Evolutionary conservation across 2,797 vertebrate genomes (phyloP), one percentile per base, ranked within the genome.

Genomic region (Phrynocephalus vlangalii): DNA sequence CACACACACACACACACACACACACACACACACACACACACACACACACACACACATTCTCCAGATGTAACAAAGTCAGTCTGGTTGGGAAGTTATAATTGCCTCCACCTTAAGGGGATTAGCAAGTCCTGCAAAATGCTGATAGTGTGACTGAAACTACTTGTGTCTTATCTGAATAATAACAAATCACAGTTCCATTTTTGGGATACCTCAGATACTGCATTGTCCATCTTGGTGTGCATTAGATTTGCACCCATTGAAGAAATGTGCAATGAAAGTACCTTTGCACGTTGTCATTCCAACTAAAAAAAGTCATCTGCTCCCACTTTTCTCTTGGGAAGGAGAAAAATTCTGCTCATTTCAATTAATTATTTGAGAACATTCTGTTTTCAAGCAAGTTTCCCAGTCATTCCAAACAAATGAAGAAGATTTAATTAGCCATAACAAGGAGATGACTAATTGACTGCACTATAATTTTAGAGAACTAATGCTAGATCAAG

Each of bases 211-310:
- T 79, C 5, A 11, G 18, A 6, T 50, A 48, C 18, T 82, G 56
- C 68, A 22, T 66, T 38, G 38, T 80, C 86, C 77, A 82, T 33
- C n/a, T 20, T 6, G 48, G 63, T 90, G 84, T 38, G 13, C 3
- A 66, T 82, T 83, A 50, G 9, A 80, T 20, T 15, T 0, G 80
- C 81, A 28, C 72, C 84, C 50, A 76, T 83, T 90, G 3, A 11
- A 71, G 83, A 84, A 84, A 90, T 90, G 71, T 71, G 82, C 44
- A 79, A 79, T 63, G 20, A 82, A 92, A 86, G 13, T 67, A 87
- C 79, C 11, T 88, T 76, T 88, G 56, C 30, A 30, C 87, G 85
- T 52, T 90, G 85, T 28, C 11, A 77, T 33, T 80, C 80, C 52
- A n/a, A 0, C 78, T 87, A 84, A 72, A 91, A 44, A 56, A 38